These are phyloP conservation scores for Diphyllodes magnificus DNA, from an alignment of 2,113 vertebrate genomes.

Conservation along the genomic window DNA sequence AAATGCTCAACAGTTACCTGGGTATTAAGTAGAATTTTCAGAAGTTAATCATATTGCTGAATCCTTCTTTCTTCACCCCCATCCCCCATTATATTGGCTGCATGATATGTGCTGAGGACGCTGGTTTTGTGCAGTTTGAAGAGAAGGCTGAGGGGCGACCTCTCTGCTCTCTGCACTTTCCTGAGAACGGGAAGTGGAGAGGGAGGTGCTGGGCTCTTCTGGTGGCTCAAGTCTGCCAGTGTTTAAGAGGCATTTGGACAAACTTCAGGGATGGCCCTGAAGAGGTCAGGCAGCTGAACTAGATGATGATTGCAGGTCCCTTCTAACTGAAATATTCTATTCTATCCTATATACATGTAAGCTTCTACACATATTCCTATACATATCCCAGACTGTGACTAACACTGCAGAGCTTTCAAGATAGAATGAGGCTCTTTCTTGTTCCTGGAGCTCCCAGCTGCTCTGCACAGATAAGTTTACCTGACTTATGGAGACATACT, in stretches of 20 bases:
- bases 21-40: not conserved
- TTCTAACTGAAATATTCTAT: not conserved
- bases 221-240: not conserved
- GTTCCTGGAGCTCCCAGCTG: not conserved
- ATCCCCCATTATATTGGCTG: fast-evolving
- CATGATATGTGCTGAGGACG: not conserved
- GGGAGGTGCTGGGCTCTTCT: not conserved
- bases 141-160: not conserved
- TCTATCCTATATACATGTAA: not conserved
- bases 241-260: not conserved
- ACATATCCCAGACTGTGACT: not conserved
- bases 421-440: not conserved
- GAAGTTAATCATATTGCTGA: not conserved
- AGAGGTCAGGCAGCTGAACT: not conserved
- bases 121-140: not conserved
- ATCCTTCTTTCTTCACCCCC: not conserved
- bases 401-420: not conserved
- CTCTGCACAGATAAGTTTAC: not conserved
- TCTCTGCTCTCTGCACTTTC: not conserved
- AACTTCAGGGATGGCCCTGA: not conserved
- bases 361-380: not conserved
- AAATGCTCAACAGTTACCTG: not conserved
- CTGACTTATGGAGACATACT: not conserved
- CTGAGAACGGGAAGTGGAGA: not conserved
- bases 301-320: not conserved